A percentile compares a stretch with the other conserved stretches of the same genome.
Evolutionary conservation across 1,140 invertebrate genomes (phyloP).

Genomic region (Pogonomyrmex californicus): DNA sequence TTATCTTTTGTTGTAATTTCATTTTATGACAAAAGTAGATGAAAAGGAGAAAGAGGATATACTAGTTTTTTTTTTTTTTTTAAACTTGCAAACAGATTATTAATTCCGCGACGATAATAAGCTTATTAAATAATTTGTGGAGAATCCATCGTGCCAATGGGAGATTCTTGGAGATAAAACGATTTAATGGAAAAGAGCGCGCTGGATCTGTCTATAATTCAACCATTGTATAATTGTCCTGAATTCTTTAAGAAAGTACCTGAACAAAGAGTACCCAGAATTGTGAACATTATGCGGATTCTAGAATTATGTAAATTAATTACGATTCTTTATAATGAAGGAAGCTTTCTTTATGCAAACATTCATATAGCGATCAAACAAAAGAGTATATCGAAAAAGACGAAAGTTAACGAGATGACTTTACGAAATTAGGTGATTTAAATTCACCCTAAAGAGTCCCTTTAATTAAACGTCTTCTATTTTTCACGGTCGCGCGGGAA

Average conservation of each 20-base stretch:
- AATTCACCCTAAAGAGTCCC: constrained; percentile 84
- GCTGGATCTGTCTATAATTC: constrained; percentile 6
- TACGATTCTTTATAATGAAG: constrained; percentile 47
- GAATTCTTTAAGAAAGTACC: constrained; percentile 24
- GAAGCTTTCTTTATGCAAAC: constrained; percentile 62
- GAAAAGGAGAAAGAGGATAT: background rate
- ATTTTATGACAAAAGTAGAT: background rate
- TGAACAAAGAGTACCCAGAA: background rate
- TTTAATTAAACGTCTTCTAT: constrained; percentile 85
- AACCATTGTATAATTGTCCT: constrained; percentile 61
- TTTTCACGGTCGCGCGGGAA: constrained; percentile 75
- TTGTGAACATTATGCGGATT: constrained; percentile 53
- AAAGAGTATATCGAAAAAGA: constrained; percentile 23
- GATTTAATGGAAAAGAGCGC: background rate
- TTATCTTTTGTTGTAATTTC: background rate
- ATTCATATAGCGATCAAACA: constrained; percentile 31
- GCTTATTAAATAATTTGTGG: constrained; percentile 34
- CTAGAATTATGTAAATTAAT: constrained; percentile 74
- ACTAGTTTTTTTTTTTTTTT: background rate
- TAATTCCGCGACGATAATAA: constrained; percentile 22
- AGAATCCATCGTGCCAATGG: background rate
- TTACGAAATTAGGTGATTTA: constrained; percentile 84
- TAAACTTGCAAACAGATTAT: constrained; percentile 18
- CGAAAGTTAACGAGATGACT: constrained; percentile 49
- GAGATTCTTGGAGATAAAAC: constrained; percentile 30